Conservation (phyloP, 2,888 invertebrate genomes). For the Agapostemon virescens region DNA sequence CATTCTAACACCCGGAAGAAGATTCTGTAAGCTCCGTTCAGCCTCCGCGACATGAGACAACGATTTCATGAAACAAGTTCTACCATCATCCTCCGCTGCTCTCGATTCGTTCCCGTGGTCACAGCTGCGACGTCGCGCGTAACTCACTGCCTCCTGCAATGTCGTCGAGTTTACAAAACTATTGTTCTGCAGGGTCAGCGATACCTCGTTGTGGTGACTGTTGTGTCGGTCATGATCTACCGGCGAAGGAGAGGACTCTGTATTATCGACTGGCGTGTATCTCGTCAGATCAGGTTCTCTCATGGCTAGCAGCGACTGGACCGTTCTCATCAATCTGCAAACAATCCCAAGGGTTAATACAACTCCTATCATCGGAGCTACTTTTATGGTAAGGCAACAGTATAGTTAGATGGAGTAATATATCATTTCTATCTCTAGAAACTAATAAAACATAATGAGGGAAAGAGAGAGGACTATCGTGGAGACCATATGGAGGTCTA, state of each 20-base stretch:
- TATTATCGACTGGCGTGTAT: conserved; percentile 63
- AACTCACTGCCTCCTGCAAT: conserved; percentile 56
- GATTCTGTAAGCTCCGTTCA: conserved; percentile 54
- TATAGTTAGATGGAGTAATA: not conserved
- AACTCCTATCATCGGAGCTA: not conserved
- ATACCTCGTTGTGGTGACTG: conserved; percentile 43
- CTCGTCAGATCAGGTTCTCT: conserved; percentile 84
- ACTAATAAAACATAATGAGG: too few relatives aligned
- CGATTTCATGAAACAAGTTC: conserved; percentile 58
- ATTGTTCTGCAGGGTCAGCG: conserved; percentile 53
- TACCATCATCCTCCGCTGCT: conserved; percentile 62
- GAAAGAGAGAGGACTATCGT: too few relatives aligned
- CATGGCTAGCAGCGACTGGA: conserved; percentile 84
- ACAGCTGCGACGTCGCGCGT: conserved; percentile 60
- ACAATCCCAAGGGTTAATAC: not conserved
- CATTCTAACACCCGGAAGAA: conserved; percentile 71
- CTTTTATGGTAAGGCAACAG: not conserved
- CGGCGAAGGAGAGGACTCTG: conserved; percentile 64
- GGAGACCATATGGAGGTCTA: too few relatives aligned
- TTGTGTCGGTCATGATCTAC: conserved; percentile 43
- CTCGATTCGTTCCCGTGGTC: conserved; percentile 66
- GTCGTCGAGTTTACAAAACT: conserved; percentile 67
- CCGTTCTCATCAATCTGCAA: conserved; percentile 83
- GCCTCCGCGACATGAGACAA: conserved; percentile 26
- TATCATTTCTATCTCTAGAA: too few relatives aligned